A percentile compares a stretch with the other conserved stretches of the same genome.
Conservation (phyloP, 2,113 vertebrate species). For the Trinectes maculatus region DNA sequence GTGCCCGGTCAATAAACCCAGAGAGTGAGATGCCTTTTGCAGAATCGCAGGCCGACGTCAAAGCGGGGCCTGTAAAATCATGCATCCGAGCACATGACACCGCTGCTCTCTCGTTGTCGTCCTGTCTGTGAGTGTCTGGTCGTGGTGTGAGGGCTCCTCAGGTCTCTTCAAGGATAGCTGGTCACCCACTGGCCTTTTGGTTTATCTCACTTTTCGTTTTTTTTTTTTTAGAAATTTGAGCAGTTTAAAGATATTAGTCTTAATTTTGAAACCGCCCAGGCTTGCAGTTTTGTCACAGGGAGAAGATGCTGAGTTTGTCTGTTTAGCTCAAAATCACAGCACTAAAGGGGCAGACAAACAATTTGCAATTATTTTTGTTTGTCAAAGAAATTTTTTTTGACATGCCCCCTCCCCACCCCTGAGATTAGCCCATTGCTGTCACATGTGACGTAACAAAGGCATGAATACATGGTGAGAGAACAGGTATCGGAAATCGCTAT, state of each 20-base stretch:
- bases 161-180: conserved; percentile 15
- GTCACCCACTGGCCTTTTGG: no score
- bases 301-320: no score
- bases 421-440: not conserved
- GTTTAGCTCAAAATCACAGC: no score
- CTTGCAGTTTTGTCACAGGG: no score
- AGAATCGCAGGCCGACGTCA: conserved; percentile 38
- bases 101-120: conserved; percentile 28
- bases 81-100: conserved; percentile 27
- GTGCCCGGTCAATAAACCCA: conserved; percentile 59
- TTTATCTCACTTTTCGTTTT: not conserved
- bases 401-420: not conserved
- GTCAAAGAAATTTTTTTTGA: conserved; percentile 9
- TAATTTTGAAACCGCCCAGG: no score
- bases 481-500: conserved; percentile 62
- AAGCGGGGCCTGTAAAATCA: conserved; percentile 32
- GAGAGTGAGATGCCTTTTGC: conserved; percentile 51
- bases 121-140: conserved; percentile 29
- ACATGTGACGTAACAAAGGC: conserved; percentile 11
- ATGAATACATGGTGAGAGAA: conserved; percentile 24
- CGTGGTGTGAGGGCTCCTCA: conserved; percentile 21
- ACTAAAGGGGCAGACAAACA: no score
- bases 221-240: no score
- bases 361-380: no score
- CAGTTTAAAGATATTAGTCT: no score